phyloP scores from a whole-genome alignment of 2,113 vertebrate species.

The Rhadina sibilatrix region DNA sequence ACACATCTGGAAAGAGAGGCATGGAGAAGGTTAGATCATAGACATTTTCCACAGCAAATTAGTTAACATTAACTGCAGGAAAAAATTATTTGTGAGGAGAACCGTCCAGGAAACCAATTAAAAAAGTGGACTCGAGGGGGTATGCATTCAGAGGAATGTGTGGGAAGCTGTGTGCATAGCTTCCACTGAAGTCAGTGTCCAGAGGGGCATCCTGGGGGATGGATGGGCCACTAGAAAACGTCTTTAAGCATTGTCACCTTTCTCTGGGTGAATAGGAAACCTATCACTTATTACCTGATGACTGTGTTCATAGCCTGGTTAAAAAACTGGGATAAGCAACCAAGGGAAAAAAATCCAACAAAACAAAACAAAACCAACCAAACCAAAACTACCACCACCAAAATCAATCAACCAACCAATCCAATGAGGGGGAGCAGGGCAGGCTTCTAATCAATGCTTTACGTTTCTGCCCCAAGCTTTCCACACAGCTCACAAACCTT shows the following conservation, averaged over 20 bases:
- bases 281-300: background rate
- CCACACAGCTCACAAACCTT: background rate
- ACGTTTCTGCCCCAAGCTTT: background rate
- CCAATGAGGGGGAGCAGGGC: background rate
- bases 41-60: conserved; percentile 56
- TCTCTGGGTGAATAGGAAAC: background rate
- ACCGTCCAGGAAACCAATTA: conserved; percentile 47
- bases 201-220: background rate
- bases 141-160: background rate
- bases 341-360: fast-evolving
- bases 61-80: conserved; percentile 40
- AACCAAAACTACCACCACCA: background rate
- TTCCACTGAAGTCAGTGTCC: conserved; percentile 1
- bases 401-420: background rate
- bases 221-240: background rate
- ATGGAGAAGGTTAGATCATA: conserved; percentile 46
- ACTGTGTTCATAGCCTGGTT: background rate
- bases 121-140: background rate
- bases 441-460: background rate
- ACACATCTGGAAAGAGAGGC: conserved; percentile 7
- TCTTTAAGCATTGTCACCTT: background rate
- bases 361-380: background rate
- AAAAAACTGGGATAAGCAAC: background rate
- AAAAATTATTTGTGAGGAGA: conserved; percentile 51
- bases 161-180: conserved; percentile 25